phyloP scores from a whole-genome alignment of 2,888 invertebrate species.

The Volucella bombylans region DNA sequence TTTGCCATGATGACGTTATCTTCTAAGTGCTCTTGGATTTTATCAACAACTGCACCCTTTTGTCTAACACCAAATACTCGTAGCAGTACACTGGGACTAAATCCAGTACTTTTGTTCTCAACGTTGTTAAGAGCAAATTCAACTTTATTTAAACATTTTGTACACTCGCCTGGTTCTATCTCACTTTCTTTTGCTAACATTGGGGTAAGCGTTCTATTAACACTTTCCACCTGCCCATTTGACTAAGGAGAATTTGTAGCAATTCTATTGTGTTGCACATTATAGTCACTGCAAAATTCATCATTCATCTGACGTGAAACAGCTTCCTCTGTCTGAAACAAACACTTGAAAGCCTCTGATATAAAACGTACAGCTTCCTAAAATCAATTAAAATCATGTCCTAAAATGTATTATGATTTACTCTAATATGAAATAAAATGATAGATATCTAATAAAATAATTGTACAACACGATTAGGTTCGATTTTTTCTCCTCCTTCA shows the following conservation, averaged over 20 bases:
- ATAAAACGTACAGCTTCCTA: too few relatives aligned
- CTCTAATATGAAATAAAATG: too few relatives aligned
- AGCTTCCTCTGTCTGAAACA: slow-evolving; percentile 52
- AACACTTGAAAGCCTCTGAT: too few relatives aligned
- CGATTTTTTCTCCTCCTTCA: too few relatives aligned
- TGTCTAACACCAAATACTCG: slow-evolving; percentile 75
- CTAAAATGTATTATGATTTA: too few relatives aligned
- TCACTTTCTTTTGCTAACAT: slow-evolving; percentile 60
- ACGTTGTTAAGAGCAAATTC: slow-evolving; percentile 42
- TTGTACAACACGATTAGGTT: too few relatives aligned
- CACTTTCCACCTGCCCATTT: slow-evolving; percentile 38
- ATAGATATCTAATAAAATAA: too few relatives aligned
- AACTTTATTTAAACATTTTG: slow-evolving; percentile 17
- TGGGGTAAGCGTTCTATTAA: slow-evolving; percentile 21
- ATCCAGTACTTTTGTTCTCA: slow-evolving; percentile 73
- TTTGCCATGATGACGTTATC: slow-evolving; percentile 14
- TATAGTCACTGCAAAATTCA: slow-evolving; percentile 7
- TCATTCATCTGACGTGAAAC: slow-evolving; percentile 43
- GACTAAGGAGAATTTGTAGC: slow-evolving; percentile 46
- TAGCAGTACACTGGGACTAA: slow-evolving; percentile 64
- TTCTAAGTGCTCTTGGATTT: slow-evolving; percentile 43
- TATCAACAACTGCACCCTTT: slow-evolving; percentile 72
- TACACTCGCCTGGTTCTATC: slow-evolving; percentile 16
- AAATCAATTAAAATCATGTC: too few relatives aligned
- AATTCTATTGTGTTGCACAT: slow-evolving; percentile 35